These are phyloP conservation scores for Python bivittatus DNA, from an alignment of 2,113 vertebrate genomes.

Conservation along the genomic window DNA sequence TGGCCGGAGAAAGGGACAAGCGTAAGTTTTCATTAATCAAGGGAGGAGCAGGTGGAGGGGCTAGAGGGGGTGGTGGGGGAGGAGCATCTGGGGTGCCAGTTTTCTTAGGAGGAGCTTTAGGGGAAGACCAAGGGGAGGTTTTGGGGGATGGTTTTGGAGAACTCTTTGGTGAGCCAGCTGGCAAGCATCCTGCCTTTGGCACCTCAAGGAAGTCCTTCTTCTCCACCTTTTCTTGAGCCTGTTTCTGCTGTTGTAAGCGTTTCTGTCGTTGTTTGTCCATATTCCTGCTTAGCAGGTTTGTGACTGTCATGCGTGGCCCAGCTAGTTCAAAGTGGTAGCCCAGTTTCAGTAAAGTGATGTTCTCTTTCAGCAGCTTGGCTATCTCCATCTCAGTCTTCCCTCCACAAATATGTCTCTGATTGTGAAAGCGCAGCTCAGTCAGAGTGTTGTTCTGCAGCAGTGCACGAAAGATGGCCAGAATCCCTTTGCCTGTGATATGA, in stretches of 20 bases:
- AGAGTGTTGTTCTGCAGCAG: conserved; percentile 89
- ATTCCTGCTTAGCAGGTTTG: conserved; percentile 94
- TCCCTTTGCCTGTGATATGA: conserved; percentile 92
- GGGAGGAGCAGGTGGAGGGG: conserved; percentile 83
- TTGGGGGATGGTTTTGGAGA: conserved; percentile 84
- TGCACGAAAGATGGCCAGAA: conserved; percentile 91
- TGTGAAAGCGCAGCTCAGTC: conserved; percentile 96
- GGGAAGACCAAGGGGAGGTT: conserved; percentile 78
- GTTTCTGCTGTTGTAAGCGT: conserved; percentile 91
- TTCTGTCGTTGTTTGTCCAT: conserved; percentile 95
- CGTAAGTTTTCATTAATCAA: conserved; percentile 82
- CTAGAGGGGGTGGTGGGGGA: conserved; percentile 80
- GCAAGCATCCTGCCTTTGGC: conserved; percentile 71
- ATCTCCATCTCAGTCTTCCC: conserved; percentile 99
- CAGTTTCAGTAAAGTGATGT: conserved; percentile 91
- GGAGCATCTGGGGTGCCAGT: conserved; percentile 58
- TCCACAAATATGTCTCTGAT: conserved; percentile 96
- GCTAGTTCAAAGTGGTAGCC: conserved; percentile 97
- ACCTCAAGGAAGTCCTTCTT: conserved; percentile 85
- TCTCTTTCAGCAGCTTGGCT: conserved; percentile 91
- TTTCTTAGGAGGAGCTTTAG: conserved; percentile 78
- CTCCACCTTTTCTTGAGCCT: conserved; percentile 81
- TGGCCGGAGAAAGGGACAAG: conserved; percentile 87
- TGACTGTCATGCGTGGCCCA: conserved; percentile 94
- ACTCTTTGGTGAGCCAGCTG: conserved; percentile 70